phyloP scores from a whole-genome alignment of 2,888 invertebrate genomes.

The Hedya salicella region DNA sequence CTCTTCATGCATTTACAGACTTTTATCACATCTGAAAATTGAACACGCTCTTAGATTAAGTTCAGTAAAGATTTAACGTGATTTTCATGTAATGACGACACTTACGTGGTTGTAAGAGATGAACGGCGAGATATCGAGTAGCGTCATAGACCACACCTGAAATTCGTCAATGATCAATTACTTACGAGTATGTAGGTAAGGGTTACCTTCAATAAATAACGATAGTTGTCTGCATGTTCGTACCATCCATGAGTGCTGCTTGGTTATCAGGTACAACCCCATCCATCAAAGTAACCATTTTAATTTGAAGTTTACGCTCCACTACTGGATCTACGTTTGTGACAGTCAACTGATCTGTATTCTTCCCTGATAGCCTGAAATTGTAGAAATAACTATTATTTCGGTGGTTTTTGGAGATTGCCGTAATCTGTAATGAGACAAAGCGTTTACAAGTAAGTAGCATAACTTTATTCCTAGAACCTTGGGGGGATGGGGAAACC shows the following conservation, averaged over 20 bases:
- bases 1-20: constrained; percentile 79
- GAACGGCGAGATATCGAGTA: constrained; percentile 68
- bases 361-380: constrained; percentile 66
- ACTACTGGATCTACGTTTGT: constrained; percentile 68
- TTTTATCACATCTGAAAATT: constrained; percentile 62
- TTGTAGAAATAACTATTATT: background rate
- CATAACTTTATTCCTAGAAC: too few relatives aligned
- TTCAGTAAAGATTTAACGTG: background rate
- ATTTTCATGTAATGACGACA: constrained; percentile 4
- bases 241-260: constrained; percentile 63
- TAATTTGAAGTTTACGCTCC: constrained; percentile 72
- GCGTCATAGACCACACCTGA: constrained; percentile 71
- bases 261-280: constrained; percentile 56
- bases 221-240: constrained; percentile 31
- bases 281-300: constrained; percentile 63
- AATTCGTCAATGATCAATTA: constrained; percentile 47
- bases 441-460: too few relatives aligned
- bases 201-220: too few relatives aligned
- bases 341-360: constrained; percentile 63
- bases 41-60: background rate
- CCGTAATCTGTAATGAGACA: too few relatives aligned
- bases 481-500: too few relatives aligned
- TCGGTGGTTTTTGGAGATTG: too few relatives aligned
- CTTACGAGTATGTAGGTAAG: too few relatives aligned
- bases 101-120: constrained; percentile 71